Conservation (phyloP, 2,797 vertebrate genomes). For the Neosilurus mollespiculum region DNA sequence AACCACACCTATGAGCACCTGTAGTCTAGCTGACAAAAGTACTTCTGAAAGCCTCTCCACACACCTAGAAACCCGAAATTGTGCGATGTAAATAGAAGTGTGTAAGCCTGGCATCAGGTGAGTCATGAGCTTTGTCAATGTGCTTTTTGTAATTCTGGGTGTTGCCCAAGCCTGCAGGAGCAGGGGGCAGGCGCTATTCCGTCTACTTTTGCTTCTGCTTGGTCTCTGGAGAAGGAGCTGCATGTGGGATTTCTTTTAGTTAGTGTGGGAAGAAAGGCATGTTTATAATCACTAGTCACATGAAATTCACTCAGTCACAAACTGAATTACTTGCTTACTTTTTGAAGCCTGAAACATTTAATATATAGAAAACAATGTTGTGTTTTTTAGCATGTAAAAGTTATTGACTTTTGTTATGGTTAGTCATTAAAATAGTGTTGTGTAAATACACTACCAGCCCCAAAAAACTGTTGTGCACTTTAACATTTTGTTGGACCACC, state of each 20-base stretch:
- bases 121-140: slow-evolving; percentile 51
- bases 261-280: slow-evolving; percentile 1
- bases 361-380: background rate
- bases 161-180: slow-evolving; percentile 30
- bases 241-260: slow-evolving; percentile 19
- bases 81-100: slow-evolving; percentile 41
- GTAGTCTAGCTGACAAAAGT: slow-evolving; percentile 26
- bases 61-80: slow-evolving; percentile 50
- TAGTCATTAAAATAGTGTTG: background rate
- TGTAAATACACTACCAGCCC: background rate
- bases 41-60: slow-evolving; percentile 37
- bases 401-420: background rate
- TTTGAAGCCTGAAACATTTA: background rate
- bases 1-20: slow-evolving; percentile 53
- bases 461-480: too few relatives aligned
- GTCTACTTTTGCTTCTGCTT: background rate
- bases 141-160: slow-evolving; percentile 41
- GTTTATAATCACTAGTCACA: background rate
- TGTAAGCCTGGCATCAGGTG: slow-evolving; percentile 44
- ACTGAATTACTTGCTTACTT: background rate
- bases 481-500: too few relatives aligned
- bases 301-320: background rate
- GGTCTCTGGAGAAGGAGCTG: background rate
- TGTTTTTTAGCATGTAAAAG: background rate
- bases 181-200: background rate